phyloP scores from a whole-genome alignment of 2,888 invertebrate species.

The Ligdia adustata region DNA sequence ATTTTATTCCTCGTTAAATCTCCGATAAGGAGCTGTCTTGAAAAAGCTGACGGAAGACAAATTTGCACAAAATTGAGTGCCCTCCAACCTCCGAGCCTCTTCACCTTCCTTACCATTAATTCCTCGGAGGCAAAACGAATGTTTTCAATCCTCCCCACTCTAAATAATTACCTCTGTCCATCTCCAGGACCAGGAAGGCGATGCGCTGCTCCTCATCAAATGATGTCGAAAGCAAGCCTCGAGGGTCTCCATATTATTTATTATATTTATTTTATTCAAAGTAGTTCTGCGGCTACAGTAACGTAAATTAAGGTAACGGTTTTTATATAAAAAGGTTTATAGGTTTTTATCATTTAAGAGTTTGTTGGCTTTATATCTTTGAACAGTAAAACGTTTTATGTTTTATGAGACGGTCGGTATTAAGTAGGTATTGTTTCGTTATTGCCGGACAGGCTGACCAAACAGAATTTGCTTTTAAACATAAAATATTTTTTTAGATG shows the following conservation, averaged over 20 bases:
- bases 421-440: no score
- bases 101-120: constrained; percentile 37
- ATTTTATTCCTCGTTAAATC: constrained; percentile 20
- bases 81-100: constrained; percentile 8
- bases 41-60: constrained; percentile 30
- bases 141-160: constrained; percentile 36
- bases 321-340: constrained; percentile 30
- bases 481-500: no score
- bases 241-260: constrained; percentile 1
- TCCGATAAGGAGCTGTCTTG: constrained; percentile 23
- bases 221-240: no score
- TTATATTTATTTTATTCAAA: constrained; percentile 14
- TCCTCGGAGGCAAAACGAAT: constrained; percentile 28
- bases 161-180: constrained; percentile 29
- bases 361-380: constrained; percentile 20
- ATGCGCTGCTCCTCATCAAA: no score
- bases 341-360: constrained; percentile 29
- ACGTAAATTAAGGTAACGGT: constrained; percentile 32
- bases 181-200: no score
- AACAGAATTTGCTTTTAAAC: no score
- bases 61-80: constrained; percentile 28
- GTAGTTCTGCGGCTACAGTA: constrained; percentile 23
- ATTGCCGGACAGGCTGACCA: no score
- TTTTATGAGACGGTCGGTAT: constrained; percentile 4
- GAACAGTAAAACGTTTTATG: constrained; percentile 26